These are phyloP conservation scores for Pangasius macronema DNA, from an alignment of 2,797 vertebrate species.

Conservation along the genomic window DNA sequence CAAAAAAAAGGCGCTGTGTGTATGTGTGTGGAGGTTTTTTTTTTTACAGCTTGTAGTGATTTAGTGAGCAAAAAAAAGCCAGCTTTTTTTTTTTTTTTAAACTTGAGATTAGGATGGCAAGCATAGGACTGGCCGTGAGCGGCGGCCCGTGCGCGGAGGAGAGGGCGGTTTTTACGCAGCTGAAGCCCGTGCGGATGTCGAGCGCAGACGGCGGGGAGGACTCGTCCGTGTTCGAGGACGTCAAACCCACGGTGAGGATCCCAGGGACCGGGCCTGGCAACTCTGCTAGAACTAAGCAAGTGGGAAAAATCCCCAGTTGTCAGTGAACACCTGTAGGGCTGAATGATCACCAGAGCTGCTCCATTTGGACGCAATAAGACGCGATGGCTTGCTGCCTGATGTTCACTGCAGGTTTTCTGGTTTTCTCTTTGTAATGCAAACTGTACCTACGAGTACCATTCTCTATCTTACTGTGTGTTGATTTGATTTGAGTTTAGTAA, in stretches of 20 bases:
- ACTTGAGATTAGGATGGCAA: slow-evolving; percentile 73
- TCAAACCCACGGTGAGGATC: slow-evolving; percentile 77
- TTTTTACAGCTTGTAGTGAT: background rate
- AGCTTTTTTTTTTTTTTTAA: background rate
- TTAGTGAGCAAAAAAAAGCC: background rate
- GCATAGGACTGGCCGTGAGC: slow-evolving; percentile 76
- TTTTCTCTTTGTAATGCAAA: background rate
- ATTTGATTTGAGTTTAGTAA: background rate
- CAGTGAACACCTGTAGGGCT: background rate
- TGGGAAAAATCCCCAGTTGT: background rate
- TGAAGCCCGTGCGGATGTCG: slow-evolving; percentile 85
- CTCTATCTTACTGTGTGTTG: background rate
- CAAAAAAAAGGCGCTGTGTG: slow-evolving; percentile 1
- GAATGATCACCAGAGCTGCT: background rate
- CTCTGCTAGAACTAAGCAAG: background rate
- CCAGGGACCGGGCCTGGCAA: background rate
- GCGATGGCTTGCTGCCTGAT: background rate
- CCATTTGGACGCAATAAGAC: background rate
- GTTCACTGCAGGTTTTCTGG: background rate
- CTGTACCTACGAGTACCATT: background rate
- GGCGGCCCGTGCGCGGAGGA: slow-evolving; percentile 76
- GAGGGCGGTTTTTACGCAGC: slow-evolving; percentile 79
- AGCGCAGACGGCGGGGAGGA: slow-evolving; percentile 79
- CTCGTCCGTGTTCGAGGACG: slow-evolving; percentile 86
- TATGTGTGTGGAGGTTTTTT: background rate